Base-by-base conservation (phyloP, 1,140 invertebrate genomes). In the Drosophila tropicalis region DNA sequence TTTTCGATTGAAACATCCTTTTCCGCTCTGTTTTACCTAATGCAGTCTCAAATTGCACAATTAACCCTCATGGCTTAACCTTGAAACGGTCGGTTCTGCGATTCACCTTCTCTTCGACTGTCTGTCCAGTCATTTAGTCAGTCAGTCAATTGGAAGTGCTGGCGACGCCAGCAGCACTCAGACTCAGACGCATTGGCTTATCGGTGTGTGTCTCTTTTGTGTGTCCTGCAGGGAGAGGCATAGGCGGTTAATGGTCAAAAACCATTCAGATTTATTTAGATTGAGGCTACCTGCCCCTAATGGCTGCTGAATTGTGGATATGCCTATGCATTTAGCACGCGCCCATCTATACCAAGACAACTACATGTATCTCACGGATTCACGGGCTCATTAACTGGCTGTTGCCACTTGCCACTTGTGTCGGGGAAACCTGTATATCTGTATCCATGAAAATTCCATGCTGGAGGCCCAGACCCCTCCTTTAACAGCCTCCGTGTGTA, bases 291-390 rank as follows among this genome's bases (percentile, higher is more conserved):
- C 73, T 76, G 71, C 19, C 32, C 72, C 73, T 76, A 76, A 76
- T 76, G 73, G 74, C 39, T 40, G 57, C 60, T 63, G 68, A 70
- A 55, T 76, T 40, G 25, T 29, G 44, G 25, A 40, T 60, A 57
- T 60, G 56, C 63, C 54, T 41, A 60, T 44, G 54, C 72, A 86
- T 86, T 86, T 86, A 86, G 82, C 83, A 87, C 83, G 82, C 82
- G 82, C 56, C 72, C 70, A 75, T 3, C 9, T 22, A 51, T 12
- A 22, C 3, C 9, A 17, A 47, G 15, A 17, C 41, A 3, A 36
- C 34, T 12, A 25, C 3, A 69, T 64, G 81, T 75, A 84, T 77
- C 73, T 81, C 13, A 56, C 17, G 70, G 78, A 81, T 81, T 76
- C 73, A 62, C 39, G 70, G 41, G 51, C 47, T 74, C 65, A 69